phyloP scores from a whole-genome alignment of 2,797 vertebrate genomes.

The Crocodylus rhombifer region DNA sequence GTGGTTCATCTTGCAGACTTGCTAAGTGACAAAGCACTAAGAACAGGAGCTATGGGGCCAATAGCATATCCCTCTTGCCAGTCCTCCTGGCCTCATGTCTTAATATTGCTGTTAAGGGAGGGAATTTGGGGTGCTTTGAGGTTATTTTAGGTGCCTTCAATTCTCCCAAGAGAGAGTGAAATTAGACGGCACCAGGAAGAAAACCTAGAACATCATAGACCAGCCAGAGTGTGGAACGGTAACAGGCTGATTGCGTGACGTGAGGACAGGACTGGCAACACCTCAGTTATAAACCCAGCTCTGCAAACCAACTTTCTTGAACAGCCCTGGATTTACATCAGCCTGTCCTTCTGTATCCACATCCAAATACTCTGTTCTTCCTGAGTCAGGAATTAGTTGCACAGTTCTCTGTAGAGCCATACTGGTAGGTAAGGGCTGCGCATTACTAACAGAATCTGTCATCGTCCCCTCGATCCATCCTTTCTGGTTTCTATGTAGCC shows the following conservation, averaged over 20 bases:
- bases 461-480: conserved; percentile 18
- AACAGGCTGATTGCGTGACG: background rate
- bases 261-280: background rate
- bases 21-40: background rate
- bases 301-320: background rate
- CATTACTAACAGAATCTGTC: conserved; percentile 27
- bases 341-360: background rate
- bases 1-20: background rate
- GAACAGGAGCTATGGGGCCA: background rate
- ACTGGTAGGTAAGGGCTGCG: background rate
- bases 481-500: background rate
- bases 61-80: background rate
- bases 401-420: background rate
- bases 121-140: background rate
- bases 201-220: background rate
- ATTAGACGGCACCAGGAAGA: background rate
- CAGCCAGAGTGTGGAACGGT: background rate
- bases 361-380: background rate
- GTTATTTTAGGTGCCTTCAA: background rate
- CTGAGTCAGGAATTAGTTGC: background rate
- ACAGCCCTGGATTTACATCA: background rate
- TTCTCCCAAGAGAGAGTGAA: background rate
- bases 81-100: background rate
- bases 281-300: background rate
- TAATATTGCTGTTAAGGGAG: background rate